Percentiles rank a stretch among this genome's conserved stretches.
These are phyloP conservation scores for Microcebus tavaratra DNA, from an alignment of 2,113 vertebrate species.

Conservation along the genomic window DNA sequence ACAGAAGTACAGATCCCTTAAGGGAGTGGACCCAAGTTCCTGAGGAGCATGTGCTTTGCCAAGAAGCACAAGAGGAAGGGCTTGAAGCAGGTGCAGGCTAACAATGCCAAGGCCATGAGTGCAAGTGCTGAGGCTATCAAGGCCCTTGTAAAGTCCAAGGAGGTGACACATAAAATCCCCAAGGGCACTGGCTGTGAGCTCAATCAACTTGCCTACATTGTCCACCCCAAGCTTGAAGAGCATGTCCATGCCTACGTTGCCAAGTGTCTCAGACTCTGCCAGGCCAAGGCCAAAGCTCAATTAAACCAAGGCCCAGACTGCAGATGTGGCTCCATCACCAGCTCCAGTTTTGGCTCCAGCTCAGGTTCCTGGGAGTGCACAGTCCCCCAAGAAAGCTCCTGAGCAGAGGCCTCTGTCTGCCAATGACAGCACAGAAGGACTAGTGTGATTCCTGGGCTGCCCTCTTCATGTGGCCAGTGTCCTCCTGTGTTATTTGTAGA, in stretches of 20 bases:
- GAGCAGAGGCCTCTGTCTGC: background rate
- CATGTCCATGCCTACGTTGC: background rate
- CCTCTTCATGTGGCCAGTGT: background rate
- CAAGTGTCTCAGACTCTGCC: background rate
- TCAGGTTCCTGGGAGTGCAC: background rate
- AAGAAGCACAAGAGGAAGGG: background rate
- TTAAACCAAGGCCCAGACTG: background rate
- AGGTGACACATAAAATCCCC: background rate
- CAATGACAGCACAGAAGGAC: too few species aligned
- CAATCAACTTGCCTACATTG: background rate
- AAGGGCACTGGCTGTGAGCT: accelerated
- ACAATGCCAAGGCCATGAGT: background rate
- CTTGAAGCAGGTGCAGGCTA: background rate
- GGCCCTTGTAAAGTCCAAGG: background rate
- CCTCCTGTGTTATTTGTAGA: background rate
- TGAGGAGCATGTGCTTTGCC: background rate
- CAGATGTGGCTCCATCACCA: background rate
- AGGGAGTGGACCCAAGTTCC: background rate
- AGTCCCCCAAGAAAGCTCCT: background rate
- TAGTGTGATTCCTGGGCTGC: background rate
- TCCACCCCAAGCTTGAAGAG: background rate
- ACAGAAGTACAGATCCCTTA: background rate
- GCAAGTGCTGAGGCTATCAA: background rate
- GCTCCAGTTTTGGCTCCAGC: background rate
- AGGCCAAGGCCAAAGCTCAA: background rate